Evolutionary conservation across 2,113 vertebrate genomes (phyloP).

Genomic region (Psammodynastes pulverulentus): DNA sequence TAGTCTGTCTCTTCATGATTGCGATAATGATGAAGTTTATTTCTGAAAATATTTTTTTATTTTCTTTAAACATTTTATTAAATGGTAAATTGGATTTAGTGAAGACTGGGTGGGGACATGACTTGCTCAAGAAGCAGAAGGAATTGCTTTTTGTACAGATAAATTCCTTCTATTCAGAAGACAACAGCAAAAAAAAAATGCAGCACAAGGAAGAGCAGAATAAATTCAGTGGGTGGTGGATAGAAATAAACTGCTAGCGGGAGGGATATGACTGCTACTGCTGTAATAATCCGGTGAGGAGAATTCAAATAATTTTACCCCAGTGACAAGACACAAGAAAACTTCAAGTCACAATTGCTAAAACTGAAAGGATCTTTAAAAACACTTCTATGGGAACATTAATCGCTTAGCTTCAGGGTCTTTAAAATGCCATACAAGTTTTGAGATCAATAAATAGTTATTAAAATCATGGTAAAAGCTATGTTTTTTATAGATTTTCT

Average conservation of each 20-base stretch:
- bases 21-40: neutral
- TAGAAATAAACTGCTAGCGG: neutral
- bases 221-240: neutral
- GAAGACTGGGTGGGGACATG: neutral
- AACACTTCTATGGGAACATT: neutral
- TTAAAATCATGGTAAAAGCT: neutral
- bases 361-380: neutral
- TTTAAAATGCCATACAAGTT: neutral
- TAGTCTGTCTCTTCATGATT: neutral
- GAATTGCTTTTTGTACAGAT: neutral
- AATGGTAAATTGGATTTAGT: neutral
- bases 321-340: neutral
- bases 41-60: neutral
- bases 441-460: neutral
- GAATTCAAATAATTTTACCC: neutral
- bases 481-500: neutral
- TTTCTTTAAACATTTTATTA: neutral
- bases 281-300: neutral
- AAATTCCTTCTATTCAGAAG: neutral
- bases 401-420: neutral
- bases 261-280: neutral
- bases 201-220: neutral
- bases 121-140: neutral
- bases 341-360: neutral
- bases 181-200: neutral